Base-by-base conservation (phyloP, 2,888 invertebrate genomes). In the Macrophya annulata region DNA sequence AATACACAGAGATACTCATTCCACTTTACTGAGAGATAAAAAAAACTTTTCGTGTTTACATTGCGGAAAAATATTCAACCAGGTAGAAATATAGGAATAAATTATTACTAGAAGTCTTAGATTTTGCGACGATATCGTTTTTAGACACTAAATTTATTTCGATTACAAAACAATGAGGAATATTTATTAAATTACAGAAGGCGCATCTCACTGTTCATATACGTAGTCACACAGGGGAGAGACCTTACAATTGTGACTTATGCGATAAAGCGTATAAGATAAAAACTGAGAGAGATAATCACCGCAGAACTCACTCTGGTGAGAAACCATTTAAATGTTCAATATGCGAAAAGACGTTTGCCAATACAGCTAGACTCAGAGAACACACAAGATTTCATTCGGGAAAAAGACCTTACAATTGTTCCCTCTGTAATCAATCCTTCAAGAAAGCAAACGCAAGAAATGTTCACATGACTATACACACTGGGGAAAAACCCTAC, bases 341-440 rank as follows among this genome's bases (percentile, higher is more conserved):
- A 15, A 4, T 71, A 4, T 87, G 87, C 51, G 87, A 85, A 0
- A 87, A 87, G 21, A 15, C 59, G 37, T 68, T 68, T 8, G 37
- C 31, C 6, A 37, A 68, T 68, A 68, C 37, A 31, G 31, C 37
- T 15, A 59, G 86, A 84, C 86, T 86, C 0, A 74, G 86, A 48
- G 86, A 88, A 15, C 89, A 90, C 86, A 85, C 86, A 21, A 86
- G 87, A 77, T 87, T 88, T 81, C 90, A 90, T 76, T 88, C 89
- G 4, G 86, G 88, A 79, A 86, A 85, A 15, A 86, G 89, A 10
- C 88, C 88, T 5, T 88, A 88, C 65, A 87, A 85, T 48, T 88
- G 88, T 74, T 62, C 86, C 17, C n/a, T 87, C 8, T 88, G 88
- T 55, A 43, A 25, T 45, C 17, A 86, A 77, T 86, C 88, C 31